Conservation (phyloP, 2,113 vertebrate species). For the Sylvietta virens region DNA sequence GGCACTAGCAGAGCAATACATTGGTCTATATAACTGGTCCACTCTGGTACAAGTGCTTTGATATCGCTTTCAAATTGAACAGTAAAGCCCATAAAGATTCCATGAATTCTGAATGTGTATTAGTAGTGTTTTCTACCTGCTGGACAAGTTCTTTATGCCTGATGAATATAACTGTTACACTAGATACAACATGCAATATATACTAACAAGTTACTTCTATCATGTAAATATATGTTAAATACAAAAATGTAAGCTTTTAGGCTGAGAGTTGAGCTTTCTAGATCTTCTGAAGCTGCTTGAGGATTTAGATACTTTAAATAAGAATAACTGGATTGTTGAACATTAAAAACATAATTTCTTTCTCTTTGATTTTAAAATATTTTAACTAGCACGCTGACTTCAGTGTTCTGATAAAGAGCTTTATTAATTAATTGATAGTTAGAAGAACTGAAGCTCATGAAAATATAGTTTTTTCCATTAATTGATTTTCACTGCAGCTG, state of each 20-base stretch:
- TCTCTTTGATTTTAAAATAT: not conserved
- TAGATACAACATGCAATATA: not conserved
- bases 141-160: not conserved
- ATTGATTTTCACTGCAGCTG: not conserved
- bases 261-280: not conserved
- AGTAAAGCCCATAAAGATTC: not conserved
- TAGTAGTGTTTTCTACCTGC: not conserved
- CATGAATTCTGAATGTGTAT: not conserved
- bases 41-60: not conserved
- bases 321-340: not conserved
- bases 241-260: not conserved
- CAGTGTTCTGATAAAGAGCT: not conserved
- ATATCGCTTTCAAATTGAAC: not conserved
- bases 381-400: not conserved
- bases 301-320: not conserved
- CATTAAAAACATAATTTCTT: not conserved
- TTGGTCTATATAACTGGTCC: not conserved
- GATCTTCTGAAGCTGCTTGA: not conserved
- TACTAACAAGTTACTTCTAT: not conserved
- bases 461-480: not conserved
- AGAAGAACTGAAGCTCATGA: not conserved
- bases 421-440: not conserved
- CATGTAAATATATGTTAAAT: not conserved
- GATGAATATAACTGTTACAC: not conserved
- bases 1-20: not conserved